Evolutionary conservation across 2,888 invertebrate genomes (phyloP).

Genomic region (Eugnorisma glareosa): DNA sequence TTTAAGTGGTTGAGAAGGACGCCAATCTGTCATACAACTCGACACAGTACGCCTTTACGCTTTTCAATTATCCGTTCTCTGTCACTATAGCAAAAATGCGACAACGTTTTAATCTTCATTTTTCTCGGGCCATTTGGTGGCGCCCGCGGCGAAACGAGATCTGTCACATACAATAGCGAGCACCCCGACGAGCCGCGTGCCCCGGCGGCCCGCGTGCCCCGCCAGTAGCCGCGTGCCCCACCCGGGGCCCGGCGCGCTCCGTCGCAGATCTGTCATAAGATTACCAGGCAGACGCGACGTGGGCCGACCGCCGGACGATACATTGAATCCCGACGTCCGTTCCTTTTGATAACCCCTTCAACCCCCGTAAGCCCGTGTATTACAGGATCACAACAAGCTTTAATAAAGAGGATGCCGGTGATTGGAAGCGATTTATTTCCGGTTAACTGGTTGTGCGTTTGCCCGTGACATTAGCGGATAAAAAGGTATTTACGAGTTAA

Average conservation of each 20-base stretch:
- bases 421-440: conserved; percentile 54
- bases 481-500: conserved; percentile 45
- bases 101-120: conserved; percentile 60
- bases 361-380: conserved; percentile 50
- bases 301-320: conserved; percentile 44
- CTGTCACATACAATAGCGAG: conserved; percentile 62
- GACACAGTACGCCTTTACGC: conserved; percentile 27
- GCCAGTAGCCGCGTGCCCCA: conserved; percentile 13
- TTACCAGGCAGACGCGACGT: conserved; percentile 46
- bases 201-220: conserved; percentile 12
- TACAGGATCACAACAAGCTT: conserved; percentile 44
- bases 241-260: conserved; percentile 15
- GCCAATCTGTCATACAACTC: conserved; percentile 25
- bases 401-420: conserved; percentile 51
- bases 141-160: conserved; percentile 52
- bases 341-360: conserved; percentile 62
- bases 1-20: conserved; percentile 11
- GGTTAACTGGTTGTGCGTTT: conserved; percentile 37
- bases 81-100: conserved; percentile 41
- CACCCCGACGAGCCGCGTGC: conserved; percentile 24
- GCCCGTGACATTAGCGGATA: conserved; percentile 55
- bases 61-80: conserved; percentile 45
- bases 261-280: conserved; percentile 58
- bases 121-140: conserved; percentile 56
- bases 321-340: conserved; percentile 60